Base-by-base conservation (phyloP, 1,140 invertebrate genomes). In the Ceratitis capitata region DNA sequence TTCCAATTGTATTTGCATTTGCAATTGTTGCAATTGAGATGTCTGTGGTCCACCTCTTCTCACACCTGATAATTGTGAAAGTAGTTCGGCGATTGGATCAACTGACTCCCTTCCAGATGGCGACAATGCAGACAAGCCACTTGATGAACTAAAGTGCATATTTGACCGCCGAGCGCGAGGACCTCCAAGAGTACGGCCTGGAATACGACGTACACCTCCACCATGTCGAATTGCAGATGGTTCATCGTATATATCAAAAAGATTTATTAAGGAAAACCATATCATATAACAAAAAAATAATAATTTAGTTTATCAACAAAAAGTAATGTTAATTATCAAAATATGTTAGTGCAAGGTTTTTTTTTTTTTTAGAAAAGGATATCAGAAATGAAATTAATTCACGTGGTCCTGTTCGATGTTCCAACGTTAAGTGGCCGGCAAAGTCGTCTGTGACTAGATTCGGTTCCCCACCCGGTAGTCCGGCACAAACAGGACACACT, bases 401-500 rank as follows among this genome's bases (percentile, higher is more conserved):
- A 91, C 96, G 94, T 86, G 96, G 95, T 91, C 96, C 96, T 89
- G 95, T 96, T 89, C 97, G 95, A 94, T 99, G 98, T 91, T 99
- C 98, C 87, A 99, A 92, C 87, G 96, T 97, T 88, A 99, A 94
- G 94, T 99, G 98, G 89, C 97, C 97, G 88, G 97, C 96, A 94
- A 99, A 98, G 93, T 99, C 98, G 94, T 99, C 98, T 87, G 98
- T 99, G 89, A 99, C 96, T 91, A 98, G 95, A 94, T 99, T 99
- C 85, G 98, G 98, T 92, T 99, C 98, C 47, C 98, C 98, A 88
- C 98, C 98, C 84, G 98, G 98, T 92, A 98, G 94, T 84, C 97
- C 96, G 74, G 98, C 98, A 94, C 98, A 99, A 85, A 99, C 95
- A 88, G 98, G 98, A 94, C 98, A 99, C 64, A 99, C 97, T 94